Percentiles rank a stretch among this genome's conserved stretches.
These are phyloP conservation scores for Corynorhinus townsendii DNA, from an alignment of 2,113 vertebrate species.

Conservation along the genomic window DNA sequence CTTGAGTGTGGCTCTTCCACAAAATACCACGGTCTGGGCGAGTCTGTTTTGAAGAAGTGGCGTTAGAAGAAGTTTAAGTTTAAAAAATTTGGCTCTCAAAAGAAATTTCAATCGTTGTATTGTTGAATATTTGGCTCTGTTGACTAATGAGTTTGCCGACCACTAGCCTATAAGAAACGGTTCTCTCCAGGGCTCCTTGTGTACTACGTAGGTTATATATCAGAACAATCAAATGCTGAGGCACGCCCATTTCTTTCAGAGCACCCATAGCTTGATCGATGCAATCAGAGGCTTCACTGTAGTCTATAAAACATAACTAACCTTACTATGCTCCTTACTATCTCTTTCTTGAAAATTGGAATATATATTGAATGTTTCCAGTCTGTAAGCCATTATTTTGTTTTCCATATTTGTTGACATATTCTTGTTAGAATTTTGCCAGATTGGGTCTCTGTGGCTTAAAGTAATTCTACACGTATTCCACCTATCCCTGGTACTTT, in stretches of 20 bases:
- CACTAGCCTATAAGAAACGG: background rate
- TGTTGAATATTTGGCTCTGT: too few relatives aligned
- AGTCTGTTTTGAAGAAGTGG: too few relatives aligned
- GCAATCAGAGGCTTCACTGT: background rate
- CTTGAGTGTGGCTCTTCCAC: too few relatives aligned
- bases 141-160: too few relatives aligned
- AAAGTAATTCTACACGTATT: background rate
- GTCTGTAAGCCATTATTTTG: background rate
- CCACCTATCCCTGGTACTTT: background rate
- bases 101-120: too few relatives aligned
- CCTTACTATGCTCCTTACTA: background rate
- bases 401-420: background rate
- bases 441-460: background rate
- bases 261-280: background rate
- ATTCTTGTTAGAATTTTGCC: background rate
- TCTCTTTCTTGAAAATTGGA: background rate
- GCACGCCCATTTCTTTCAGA: background rate
- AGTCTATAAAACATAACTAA: background rate
- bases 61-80: too few relatives aligned
- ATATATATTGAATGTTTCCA: background rate
- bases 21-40: too few relatives aligned
- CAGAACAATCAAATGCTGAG: background rate
- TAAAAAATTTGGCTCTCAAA: too few relatives aligned
- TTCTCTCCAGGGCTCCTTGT: background rate
- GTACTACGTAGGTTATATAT: background rate